Conservation (phyloP, 2,113 vertebrate species). For the Dromiciops gliroides region DNA sequence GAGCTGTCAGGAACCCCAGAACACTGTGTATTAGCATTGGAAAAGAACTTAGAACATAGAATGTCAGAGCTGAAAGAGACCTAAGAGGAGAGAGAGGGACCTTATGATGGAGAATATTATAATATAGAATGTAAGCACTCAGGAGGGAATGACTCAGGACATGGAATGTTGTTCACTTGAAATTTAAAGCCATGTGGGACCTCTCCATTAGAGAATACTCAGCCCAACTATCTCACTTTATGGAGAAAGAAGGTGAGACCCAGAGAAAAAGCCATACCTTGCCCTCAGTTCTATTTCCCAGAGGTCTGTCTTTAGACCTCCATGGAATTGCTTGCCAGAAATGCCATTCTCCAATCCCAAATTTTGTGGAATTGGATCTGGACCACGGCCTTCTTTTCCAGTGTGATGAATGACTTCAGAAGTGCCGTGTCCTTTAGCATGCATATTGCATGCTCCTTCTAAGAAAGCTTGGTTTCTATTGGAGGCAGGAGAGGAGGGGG, state of each 20-base stretch:
- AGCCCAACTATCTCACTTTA: neutral
- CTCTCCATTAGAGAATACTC: neutral
- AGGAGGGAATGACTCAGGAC: neutral
- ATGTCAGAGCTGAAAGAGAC: neutral
- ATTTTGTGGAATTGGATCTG: conserved; percentile 11
- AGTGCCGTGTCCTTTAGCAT: neutral
- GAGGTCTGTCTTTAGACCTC: neutral
- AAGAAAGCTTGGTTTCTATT: neutral
- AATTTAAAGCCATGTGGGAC: neutral
- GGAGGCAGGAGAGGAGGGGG: neutral
- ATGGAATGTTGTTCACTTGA: neutral
- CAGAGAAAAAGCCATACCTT: neutral
- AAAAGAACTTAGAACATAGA: neutral
- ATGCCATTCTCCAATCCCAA: neutral
- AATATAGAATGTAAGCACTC: neutral
- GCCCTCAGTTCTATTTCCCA: neutral
- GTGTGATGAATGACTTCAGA: neutral
- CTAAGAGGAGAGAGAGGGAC: neutral
- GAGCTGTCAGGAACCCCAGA: neutral
- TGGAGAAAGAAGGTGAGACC: neutral
- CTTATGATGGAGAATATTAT: neutral
- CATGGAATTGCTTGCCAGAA: conserved; percentile 28
- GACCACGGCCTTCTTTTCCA: conserved; percentile 3
- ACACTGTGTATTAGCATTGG: neutral
- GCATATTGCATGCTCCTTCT: neutral